Percentiles rank a stretch among this genome's conserved stretches.
Conservation (phyloP, 2,888 invertebrate species). For the Tetheella fluctuosa region DNA sequence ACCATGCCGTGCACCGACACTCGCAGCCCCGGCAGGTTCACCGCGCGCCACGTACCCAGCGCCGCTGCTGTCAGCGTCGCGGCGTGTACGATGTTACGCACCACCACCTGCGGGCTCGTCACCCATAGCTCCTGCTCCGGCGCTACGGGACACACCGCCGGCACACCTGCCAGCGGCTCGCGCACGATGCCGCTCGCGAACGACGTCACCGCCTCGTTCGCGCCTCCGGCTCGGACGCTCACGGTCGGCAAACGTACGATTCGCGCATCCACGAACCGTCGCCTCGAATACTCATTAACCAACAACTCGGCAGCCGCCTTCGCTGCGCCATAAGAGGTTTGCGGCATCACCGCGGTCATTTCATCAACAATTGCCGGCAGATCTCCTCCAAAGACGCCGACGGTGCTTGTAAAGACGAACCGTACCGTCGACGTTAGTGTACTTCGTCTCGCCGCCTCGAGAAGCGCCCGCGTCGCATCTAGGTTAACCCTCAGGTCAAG, state of each 20-base stretch:
- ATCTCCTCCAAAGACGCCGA: conserved; percentile 65
- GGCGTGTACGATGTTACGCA: conserved; percentile 60
- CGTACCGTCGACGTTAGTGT: conserved; percentile 47
- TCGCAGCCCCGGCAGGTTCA: conserved; percentile 66
- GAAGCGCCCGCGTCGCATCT: conserved; percentile 65
- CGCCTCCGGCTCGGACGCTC: conserved; percentile 64
- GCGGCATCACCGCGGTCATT: conserved; percentile 59
- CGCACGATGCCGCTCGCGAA: conserved; percentile 73
- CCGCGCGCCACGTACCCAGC: conserved; percentile 55
- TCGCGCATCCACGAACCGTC: conserved; percentile 64
- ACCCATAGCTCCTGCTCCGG: conserved; percentile 61
- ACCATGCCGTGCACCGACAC: conserved; percentile 61
- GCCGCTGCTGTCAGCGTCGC: conserved; percentile 45
- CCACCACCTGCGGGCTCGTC: conserved; percentile 59
- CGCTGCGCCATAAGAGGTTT: conserved; percentile 68
- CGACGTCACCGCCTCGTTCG: conserved; percentile 73
- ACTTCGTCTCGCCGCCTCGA: conserved; percentile 56
- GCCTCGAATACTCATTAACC: conserved; percentile 68
- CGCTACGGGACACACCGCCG: conserved; percentile 57
- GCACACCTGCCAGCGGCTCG: conserved; percentile 61
- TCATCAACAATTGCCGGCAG: conserved; percentile 56
- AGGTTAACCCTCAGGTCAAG: conserved; percentile 67
- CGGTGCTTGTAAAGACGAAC: conserved; percentile 66
- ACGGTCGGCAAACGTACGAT: conserved; percentile 69
- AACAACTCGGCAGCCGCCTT: conserved; percentile 73